phyloP scores from a whole-genome alignment of 2,888 invertebrate genomes.

The Mesorhabditis sp. region DNA sequence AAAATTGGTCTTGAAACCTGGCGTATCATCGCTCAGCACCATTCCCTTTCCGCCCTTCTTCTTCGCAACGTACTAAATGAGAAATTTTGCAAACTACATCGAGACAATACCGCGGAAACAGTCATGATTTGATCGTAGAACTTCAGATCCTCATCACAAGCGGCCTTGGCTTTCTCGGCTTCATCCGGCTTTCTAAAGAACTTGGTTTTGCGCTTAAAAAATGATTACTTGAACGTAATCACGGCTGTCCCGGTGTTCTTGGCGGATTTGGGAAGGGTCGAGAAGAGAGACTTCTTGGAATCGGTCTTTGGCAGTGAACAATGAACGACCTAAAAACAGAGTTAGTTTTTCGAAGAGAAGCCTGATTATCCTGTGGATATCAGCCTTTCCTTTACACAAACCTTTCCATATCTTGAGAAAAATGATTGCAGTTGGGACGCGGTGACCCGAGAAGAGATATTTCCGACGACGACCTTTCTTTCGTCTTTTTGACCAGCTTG shows the following conservation, averaged over 20 bases:
- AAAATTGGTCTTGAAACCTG: neutral
- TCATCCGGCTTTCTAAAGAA: constrained; percentile 40
- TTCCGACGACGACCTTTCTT: constrained; percentile 48
- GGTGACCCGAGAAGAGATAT: constrained; percentile 53
- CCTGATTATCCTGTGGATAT: too few relatives aligned
- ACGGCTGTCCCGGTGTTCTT: constrained; percentile 46
- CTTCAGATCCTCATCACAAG: constrained; percentile 48
- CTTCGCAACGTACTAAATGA: constrained; percentile 31
- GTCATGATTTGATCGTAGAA: constrained; percentile 56
- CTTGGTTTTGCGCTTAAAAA: neutral
- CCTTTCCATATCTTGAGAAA: constrained; percentile 56
- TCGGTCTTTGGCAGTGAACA: constrained; percentile 52
- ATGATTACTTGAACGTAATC: constrained; percentile 50
- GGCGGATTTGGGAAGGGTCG: constrained; percentile 43
- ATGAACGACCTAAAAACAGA: constrained; percentile 27
- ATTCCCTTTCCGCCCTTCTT: constrained; percentile 39
- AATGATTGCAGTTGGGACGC: constrained; percentile 54
- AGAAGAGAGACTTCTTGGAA: constrained; percentile 38
- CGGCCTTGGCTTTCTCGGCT: constrained; percentile 44
- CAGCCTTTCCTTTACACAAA: constrained; percentile 14
- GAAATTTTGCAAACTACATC: neutral
- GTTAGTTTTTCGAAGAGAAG: constrained; percentile 4
- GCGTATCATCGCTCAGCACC: constrained; percentile 32
- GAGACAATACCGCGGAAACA: constrained; percentile 29
- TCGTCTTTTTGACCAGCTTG: constrained; percentile 34